Evolutionary conservation across 2,113 vertebrate species (phyloP).

Genomic region (Brevimyrus niger): DNA sequence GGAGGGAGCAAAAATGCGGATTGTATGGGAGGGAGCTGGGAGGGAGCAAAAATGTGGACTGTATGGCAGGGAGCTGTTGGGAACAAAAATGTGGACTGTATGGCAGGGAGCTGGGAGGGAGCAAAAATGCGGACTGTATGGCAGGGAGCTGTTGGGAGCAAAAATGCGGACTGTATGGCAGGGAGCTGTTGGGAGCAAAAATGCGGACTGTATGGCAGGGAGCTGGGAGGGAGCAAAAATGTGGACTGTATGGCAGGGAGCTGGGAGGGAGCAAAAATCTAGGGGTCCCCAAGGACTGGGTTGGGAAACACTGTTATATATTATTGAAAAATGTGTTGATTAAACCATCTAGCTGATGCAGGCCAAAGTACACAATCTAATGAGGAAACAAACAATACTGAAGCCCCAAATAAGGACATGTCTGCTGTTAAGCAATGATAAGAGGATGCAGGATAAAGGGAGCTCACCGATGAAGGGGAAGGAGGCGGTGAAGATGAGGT

Average conservation of each 20-base stretch:
- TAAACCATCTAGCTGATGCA: not conserved
- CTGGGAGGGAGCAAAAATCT: not conserved
- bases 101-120: not conserved
- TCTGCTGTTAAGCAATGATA: not conserved
- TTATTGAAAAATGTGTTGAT: not conserved
- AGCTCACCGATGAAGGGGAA: slow-evolving; percentile 84
- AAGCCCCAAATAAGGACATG: not conserved
- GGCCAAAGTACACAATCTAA: not conserved
- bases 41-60: not conserved
- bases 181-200: not conserved
- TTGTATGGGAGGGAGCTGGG: not conserved
- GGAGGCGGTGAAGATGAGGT: slow-evolving; percentile 69
- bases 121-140: not conserved
- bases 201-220: no score
- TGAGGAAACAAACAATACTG: not conserved
- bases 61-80: not conserved
- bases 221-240: not conserved
- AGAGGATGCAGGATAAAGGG: not conserved
- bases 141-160: no score
- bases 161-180: not conserved
- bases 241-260: not conserved
- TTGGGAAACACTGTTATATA: not conserved
- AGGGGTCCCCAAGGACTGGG: not conserved
- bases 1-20: not conserved
- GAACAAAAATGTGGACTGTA: not conserved